Percentiles rank a stretch among this genome's conserved stretches.
Conservation (phyloP, 2,888 invertebrate genomes). For the Teleiodes luculella region DNA sequence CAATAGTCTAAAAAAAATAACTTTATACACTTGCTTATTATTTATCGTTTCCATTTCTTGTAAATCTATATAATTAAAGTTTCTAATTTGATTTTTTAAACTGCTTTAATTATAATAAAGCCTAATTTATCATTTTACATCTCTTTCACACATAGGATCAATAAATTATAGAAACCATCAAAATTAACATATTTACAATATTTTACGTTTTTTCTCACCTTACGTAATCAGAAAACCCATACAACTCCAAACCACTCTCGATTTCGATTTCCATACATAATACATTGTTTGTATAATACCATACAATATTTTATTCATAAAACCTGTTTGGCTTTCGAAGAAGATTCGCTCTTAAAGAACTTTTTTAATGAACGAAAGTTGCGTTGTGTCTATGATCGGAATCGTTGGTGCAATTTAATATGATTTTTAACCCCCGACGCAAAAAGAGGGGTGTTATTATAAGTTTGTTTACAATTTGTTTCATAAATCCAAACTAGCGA, state of each 20-base stretch:
- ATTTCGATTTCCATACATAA: neutral
- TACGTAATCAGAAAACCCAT: neutral
- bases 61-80: no score
- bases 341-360: neutral
- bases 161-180: neutral
- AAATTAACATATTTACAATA: neutral
- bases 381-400: neutral
- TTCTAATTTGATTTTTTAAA: no score
- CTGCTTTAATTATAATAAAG: no score
- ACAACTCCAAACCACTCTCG: neutral
- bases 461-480: no score
- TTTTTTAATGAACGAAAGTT: neutral
- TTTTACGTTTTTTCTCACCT: neutral
- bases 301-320: neutral
- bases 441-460: no score
- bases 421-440: no score
- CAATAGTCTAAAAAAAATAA: no score
- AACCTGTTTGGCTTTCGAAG: neutral
- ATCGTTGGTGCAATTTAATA: neutral
- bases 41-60: no score
- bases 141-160: no score
- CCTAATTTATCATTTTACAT: no score
- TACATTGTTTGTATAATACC: neutral
- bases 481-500: no score
- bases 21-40: no score